Evolutionary conservation across 2,888 invertebrate species (phyloP).

Genomic region (Boloria euphrosyne): DNA sequence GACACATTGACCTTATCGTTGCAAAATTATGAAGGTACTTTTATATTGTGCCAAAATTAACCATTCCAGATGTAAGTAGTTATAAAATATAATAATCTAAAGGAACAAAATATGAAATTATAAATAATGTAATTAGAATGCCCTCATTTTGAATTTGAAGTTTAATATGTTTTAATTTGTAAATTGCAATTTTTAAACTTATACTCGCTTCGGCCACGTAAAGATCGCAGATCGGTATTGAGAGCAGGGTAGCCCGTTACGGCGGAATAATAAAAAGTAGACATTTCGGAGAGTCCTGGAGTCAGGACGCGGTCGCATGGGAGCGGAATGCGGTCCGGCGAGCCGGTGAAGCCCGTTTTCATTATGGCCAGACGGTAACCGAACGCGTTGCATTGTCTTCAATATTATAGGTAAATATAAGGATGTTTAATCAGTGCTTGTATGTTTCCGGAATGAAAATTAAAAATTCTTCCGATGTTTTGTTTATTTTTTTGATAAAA

Average conservation of each 20-base stretch:
- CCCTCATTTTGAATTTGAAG: neutral
- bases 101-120: too few relatives aligned
- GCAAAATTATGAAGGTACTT: too few relatives aligned
- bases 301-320: conserved; percentile 71
- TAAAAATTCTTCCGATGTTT: neutral
- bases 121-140: too few relatives aligned
- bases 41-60: too few relatives aligned
- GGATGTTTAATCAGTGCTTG: conserved; percentile 1
- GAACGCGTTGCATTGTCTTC: conserved; percentile 21
- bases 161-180: neutral
- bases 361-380: conserved; percentile 26
- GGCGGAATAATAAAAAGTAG: conserved; percentile 67
- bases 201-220: conserved; percentile 5
- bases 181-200: neutral
- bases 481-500: too few relatives aligned
- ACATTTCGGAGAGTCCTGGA: conserved; percentile 73
- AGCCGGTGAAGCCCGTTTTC: conserved; percentile 42
- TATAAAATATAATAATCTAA: too few relatives aligned
- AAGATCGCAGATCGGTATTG: conserved; percentile 30
- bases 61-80: too few relatives aligned
- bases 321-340: conserved; percentile 80
- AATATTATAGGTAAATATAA: neutral
- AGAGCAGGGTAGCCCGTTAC: conserved; percentile 42
- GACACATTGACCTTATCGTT: too few relatives aligned
- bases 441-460: neutral